These are phyloP conservation scores for Acanthosoma haemorrhoidale DNA, from an alignment of 2,888 invertebrate genomes.

Conservation along the genomic window DNA sequence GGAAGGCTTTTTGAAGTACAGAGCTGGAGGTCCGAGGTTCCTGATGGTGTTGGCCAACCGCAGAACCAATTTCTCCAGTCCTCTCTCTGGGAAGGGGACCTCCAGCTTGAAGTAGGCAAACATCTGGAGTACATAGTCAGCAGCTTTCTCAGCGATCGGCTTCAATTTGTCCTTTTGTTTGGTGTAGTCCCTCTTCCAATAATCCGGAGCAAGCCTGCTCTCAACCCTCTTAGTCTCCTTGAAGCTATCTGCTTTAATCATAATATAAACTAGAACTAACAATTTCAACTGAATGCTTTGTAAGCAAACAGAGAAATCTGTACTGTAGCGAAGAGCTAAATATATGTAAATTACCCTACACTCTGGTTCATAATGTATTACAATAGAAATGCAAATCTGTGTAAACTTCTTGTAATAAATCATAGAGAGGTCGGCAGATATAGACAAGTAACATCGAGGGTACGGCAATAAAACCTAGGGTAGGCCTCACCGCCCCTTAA, in stretches of 20 bases:
- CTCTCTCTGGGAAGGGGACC: constrained; percentile 15
- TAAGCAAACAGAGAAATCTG: background rate
- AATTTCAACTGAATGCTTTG: background rate
- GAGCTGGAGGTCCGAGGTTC: constrained; percentile 32
- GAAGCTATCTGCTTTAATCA: background rate
- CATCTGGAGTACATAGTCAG: constrained; percentile 18
- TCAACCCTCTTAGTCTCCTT: background rate
- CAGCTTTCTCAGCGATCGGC: background rate
- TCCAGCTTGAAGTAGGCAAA: constrained; percentile 28
- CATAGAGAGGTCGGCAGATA: too few species aligned
- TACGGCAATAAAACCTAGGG: too few species aligned
- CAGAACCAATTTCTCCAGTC: constrained; percentile 30
- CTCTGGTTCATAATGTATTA: too few species aligned
- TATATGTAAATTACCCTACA: too few species aligned
- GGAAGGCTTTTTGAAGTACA: constrained; percentile 37
- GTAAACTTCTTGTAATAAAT: too few species aligned
- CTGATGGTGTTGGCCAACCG: constrained; percentile 31
- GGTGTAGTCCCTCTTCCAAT: constrained; percentile 25
- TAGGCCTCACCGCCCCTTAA: too few species aligned
- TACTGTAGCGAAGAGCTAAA: too few species aligned
- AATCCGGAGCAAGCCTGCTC: constrained; percentile 29
- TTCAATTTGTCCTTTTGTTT: constrained; percentile 25
- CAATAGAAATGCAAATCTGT: too few species aligned
- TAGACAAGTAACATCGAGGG: too few species aligned
- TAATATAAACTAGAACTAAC: background rate